These are phyloP conservation scores for Andrena fulva DNA, from an alignment of 2,888 invertebrate genomes.

Conservation along the genomic window DNA sequence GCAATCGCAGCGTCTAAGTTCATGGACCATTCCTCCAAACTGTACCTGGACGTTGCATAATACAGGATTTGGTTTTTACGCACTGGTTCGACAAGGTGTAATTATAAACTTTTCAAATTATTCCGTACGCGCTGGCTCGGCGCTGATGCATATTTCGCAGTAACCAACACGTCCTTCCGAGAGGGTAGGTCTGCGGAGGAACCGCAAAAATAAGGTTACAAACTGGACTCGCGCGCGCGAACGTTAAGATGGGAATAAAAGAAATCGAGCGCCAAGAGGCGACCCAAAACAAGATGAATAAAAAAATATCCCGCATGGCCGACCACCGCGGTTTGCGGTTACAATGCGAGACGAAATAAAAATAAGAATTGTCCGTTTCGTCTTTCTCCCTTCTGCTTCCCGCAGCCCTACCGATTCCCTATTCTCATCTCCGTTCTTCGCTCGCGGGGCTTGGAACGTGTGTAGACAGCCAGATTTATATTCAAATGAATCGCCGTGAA, in stretches of 20 bases:
- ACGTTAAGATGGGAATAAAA: conserved; percentile 35
- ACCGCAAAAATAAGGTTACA: conserved; percentile 36
- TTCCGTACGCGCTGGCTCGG: background rate
- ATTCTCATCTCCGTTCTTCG: conserved; percentile 23
- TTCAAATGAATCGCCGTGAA: conserved; percentile 72
- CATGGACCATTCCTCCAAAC: too few species aligned
- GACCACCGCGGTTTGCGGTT: conserved; percentile 74
- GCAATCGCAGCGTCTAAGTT: too few species aligned
- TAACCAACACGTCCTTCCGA: background rate
- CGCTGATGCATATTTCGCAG: background rate
- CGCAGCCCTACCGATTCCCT: conserved; percentile 13
- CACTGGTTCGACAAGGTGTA: too few species aligned
- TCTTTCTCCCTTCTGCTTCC: conserved; percentile 40
- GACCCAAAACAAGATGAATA: conserved; percentile 65
- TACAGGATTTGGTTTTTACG: too few species aligned
- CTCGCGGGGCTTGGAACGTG: conserved; percentile 39
- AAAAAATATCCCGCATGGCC: conserved; percentile 66
- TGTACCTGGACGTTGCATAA: too few species aligned
- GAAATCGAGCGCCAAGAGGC: conserved; percentile 34
- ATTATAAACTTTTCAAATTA: background rate
- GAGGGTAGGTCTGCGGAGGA: conserved; percentile 1
- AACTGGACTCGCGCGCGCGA: conserved; percentile 12
- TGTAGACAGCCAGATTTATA: conserved; percentile 71
- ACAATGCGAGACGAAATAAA: conserved; percentile 60
- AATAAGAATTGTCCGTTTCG: conserved; percentile 56